These are phyloP conservation scores for Tenodera sinensis DNA, from an alignment of 2,888 invertebrate genomes.

Conservation along the genomic window DNA sequence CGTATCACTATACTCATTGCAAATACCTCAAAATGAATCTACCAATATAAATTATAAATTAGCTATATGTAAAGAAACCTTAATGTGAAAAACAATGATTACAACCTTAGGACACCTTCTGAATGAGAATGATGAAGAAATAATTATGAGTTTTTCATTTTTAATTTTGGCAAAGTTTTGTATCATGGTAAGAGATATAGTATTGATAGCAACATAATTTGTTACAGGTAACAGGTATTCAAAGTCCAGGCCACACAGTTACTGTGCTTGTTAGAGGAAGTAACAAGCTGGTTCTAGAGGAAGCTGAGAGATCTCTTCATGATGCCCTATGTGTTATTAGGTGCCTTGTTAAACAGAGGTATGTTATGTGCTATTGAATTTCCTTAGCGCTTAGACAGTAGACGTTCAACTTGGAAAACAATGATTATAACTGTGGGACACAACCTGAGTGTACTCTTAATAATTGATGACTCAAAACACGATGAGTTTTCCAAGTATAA, in stretches of 20 bases:
- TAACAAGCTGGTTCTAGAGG: slow-evolving; percentile 76
- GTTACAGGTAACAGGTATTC: slow-evolving; percentile 75
- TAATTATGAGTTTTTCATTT: background rate
- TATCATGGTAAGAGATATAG: background rate
- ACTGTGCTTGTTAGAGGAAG: slow-evolving; percentile 88
- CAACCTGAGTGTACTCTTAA: background rate
- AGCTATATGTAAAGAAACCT: no score
- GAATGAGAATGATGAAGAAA: background rate
- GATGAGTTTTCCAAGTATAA: background rate
- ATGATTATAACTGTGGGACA: background rate
- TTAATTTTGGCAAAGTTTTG: background rate
- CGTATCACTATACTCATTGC: no score
- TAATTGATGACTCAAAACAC: background rate
- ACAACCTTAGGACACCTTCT: background rate
- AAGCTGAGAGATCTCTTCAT: slow-evolving; percentile 78
- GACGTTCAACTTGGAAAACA: background rate
- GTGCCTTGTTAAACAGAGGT: slow-evolving; percentile 86
- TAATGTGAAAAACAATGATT: background rate
- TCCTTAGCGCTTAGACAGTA: background rate
- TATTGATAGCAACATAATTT: background rate
- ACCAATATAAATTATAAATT: no score
- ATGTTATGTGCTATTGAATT: background rate
- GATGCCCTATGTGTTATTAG: slow-evolving; percentile 89
- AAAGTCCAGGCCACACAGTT: slow-evolving; percentile 84
- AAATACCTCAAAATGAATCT: no score